These are phyloP conservation scores for Acrocephalus kingi DNA, from an alignment of 2,113 vertebrate genomes.

Conservation along the genomic window DNA sequence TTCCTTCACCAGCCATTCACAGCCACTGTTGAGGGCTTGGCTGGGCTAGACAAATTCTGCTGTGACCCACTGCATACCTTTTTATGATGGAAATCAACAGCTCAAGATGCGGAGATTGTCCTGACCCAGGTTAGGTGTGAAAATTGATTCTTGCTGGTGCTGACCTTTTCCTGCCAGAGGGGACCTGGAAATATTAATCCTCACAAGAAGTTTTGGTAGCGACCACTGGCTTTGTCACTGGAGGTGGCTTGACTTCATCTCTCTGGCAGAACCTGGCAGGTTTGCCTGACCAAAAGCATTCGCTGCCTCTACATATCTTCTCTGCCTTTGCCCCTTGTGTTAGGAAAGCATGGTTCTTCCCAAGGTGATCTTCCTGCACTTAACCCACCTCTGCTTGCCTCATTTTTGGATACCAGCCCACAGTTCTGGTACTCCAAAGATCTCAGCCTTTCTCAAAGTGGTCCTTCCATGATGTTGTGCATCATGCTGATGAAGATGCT, in stretches of 20 bases:
- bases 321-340: background rate
- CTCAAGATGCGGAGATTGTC: background rate
- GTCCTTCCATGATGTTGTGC: background rate
- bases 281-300: background rate
- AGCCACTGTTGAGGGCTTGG: background rate
- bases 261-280: background rate
- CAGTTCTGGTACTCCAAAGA: background rate
- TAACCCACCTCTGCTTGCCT: background rate
- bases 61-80: background rate
- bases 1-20: background rate
- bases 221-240: background rate
- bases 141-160: background rate
- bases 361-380: background rate
- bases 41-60: background rate
- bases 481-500: background rate
- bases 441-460: background rate
- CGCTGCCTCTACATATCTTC: background rate
- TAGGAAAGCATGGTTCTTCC: background rate
- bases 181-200: background rate
- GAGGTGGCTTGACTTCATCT: background rate
- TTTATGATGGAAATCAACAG: background rate
- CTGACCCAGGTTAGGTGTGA: background rate
- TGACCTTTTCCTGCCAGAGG: background rate
- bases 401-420: background rate
- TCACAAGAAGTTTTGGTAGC: background rate